phyloP scores from a whole-genome alignment of 2,888 invertebrate genomes.

The Melinopterus prodromus region DNA sequence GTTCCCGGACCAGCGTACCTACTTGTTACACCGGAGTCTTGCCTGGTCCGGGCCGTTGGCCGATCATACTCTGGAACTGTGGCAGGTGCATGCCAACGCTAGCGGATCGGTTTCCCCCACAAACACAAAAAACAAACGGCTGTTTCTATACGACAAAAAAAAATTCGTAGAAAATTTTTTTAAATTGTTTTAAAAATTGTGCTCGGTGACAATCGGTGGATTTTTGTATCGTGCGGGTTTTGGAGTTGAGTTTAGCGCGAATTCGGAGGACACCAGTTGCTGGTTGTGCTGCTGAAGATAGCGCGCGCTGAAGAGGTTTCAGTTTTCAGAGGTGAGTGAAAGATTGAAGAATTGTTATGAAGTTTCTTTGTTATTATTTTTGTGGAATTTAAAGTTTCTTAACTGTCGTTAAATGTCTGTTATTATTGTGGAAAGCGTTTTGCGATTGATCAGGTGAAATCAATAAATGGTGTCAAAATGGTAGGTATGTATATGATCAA shows the following conservation, averaged over 20 bases:
- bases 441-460: no score
- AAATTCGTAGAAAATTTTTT: neutral
- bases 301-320: neutral
- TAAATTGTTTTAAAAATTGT: neutral
- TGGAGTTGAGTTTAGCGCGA: neutral
- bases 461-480: no score
- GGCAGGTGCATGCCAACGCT: constrained; percentile 15
- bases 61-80: constrained; percentile 45
- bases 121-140: neutral
- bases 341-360: neutral
- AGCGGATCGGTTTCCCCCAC: neutral
- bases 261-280: neutral
- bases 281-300: neutral
- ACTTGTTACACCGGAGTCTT: constrained; percentile 60
- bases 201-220: neutral
- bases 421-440: no score
- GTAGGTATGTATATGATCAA: no score
- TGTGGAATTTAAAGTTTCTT: no score
- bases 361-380: no score
- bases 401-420: no score
- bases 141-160: neutral
- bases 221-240: neutral
- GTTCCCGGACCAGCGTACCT: constrained; percentile 56
- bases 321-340: neutral
- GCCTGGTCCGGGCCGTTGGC: constrained; percentile 57